Conservation (phyloP, 2,113 vertebrate species). For the Sylvilagus bachmani region DNA sequence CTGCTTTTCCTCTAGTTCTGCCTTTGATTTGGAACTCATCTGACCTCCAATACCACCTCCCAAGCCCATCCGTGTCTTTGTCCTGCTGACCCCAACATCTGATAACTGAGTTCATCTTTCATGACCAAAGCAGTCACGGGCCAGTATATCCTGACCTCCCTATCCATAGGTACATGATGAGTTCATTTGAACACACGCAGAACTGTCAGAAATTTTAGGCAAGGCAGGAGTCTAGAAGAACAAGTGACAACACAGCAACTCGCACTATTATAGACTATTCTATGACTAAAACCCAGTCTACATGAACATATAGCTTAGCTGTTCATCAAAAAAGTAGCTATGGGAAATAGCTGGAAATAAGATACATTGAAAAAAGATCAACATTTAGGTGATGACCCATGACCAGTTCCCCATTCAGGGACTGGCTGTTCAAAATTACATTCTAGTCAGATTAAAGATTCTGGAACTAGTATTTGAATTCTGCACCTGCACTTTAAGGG, state of each 20-base stretch:
- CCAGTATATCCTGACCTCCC: not conserved
- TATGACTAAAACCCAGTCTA: not conserved
- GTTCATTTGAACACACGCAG: not conserved
- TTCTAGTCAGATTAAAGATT: not conserved
- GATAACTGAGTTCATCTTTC: not conserved
- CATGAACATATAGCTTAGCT: not conserved
- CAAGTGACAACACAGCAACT: not conserved
- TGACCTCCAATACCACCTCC: not conserved
- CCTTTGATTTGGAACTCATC: not conserved
- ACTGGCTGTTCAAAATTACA: not conserved
- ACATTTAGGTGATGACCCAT: not conserved
- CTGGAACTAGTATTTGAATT: not conserved
- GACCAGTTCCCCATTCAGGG: fast-evolving
- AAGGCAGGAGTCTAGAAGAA: not conserved
- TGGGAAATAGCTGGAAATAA: conserved; percentile 17
- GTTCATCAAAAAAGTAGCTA: not conserved
- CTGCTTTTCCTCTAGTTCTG: not conserved
- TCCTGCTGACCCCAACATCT: not conserved
- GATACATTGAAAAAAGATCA: not conserved
- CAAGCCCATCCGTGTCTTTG: not conserved
- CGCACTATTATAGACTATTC: not conserved
- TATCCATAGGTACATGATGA: not conserved
- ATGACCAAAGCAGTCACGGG: not conserved
- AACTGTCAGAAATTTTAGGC: conserved; percentile 2
- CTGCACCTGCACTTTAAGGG: not conserved